Evolutionary conservation across 2,113 vertebrate genomes (phyloP), one percentile per base, ranked within the genome.

Genomic region (Spizaetus ornatus): DNA sequence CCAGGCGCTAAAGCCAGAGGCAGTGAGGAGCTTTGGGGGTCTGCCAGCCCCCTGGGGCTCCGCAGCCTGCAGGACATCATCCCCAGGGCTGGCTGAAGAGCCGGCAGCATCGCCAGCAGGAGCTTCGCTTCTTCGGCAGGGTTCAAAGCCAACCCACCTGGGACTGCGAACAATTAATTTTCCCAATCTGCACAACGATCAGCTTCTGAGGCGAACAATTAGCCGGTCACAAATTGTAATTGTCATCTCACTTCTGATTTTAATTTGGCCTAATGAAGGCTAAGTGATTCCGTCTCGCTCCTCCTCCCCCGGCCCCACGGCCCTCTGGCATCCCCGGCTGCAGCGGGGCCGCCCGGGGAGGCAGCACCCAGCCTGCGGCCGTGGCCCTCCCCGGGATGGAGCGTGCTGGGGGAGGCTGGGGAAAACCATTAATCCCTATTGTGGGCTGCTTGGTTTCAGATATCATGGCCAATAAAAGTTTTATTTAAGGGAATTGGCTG

Each of bases 181-280:
- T 69, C 96, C 94, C 97, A 92, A 94, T 98, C 97, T 95, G 95
- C 88, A 23, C 92, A 93, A 58, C 10, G 18, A 96, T 98, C 97
- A 82, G 96, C 96, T 97, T 92, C 96, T 25, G 95, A 96, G 93
- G 93, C 47, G 97, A 97, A 97, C 97, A 98, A 97, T 98, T 98
- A 98, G 88, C 92, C 59, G 77, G 94, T 79, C 98, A 94, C 97
- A 98, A 98, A 98, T 98, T 98, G 97, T 93, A 98, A 98, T 97
- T 98, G 98, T 98, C 98, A 97, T 97, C 97, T 98, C 96, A 76
- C 96, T 98, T 97, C 97, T 97, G 96, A 97, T 96, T 98, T 97
- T 98, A 98, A 98, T 98, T 98, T 96, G 97, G 73, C 96, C 97
- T 98, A 98, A 98, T 97, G 96, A 98, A 95, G 93, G 86, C 97